Evolutionary conservation across 2,888 invertebrate genomes (phyloP).

Genomic region (Eilema sororculum): DNA sequence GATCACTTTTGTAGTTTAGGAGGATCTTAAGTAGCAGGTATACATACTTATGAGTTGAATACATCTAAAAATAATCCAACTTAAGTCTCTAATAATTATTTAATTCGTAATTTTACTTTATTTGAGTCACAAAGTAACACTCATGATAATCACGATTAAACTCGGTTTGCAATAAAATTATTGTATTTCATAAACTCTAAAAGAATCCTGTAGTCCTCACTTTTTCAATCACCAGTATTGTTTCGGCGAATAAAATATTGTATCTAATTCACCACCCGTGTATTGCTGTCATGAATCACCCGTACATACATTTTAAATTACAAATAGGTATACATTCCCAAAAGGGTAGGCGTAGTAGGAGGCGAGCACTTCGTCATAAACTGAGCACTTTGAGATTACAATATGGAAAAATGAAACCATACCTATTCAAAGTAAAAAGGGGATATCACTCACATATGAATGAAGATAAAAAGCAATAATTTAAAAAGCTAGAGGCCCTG

Average conservation of each 20-base stretch:
- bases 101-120: neutral
- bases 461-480: neutral
- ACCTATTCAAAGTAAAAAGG: neutral
- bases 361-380: neutral
- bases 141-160: neutral
- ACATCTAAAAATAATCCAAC: no score
- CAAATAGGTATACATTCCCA: neutral
- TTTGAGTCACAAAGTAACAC: neutral
- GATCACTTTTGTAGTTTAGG: no score
- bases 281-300: neutral
- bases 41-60: no score
- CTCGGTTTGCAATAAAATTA: neutral
- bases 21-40: no score
- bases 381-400: constrained; percentile 1
- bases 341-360: neutral
- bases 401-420: neutral
- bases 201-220: no score
- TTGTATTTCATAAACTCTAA: neutral
- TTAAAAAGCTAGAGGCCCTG: neutral
- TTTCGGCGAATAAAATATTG: no score
- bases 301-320: neutral
- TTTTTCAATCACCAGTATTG: neutral
- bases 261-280: neutral
- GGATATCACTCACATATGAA: neutral
- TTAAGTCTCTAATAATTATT: no score